These are phyloP conservation scores for Geotrypetes seraphini DNA, from an alignment of 2,797 vertebrate species.

Conservation along the genomic window DNA sequence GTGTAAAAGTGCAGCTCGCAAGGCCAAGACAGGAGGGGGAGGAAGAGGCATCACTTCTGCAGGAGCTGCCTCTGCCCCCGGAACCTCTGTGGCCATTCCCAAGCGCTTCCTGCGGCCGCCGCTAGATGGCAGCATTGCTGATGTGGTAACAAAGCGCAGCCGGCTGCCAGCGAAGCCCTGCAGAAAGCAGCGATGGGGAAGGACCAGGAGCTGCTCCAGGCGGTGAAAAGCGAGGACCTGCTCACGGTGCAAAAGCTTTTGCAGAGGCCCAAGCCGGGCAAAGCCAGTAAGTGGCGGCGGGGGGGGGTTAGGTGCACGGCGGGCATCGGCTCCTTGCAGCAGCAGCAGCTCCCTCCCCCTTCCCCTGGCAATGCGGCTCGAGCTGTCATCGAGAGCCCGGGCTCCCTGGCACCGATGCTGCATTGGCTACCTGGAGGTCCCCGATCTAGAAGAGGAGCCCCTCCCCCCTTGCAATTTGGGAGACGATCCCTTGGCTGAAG, in stretches of 20 bases:
- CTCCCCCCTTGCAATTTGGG: no score
- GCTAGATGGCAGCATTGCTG: not conserved
- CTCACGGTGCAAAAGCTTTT: conserved; percentile 91
- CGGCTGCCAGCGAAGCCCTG: no score
- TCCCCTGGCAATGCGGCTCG: not conserved
- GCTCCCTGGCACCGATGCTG: not conserved
- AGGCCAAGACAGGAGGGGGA: no score
- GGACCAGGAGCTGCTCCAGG: conserved; percentile 96
- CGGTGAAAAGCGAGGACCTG: conserved; percentile 94
- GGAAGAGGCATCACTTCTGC: no score
- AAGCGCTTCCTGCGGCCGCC: not conserved
- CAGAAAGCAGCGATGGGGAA: conserved; percentile 78
- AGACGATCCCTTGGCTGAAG: no score
- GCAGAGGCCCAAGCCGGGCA: conserved; percentile 89
- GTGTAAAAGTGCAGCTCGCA: no score
- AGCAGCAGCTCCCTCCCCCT: fast-evolving
- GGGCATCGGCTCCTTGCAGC: not conserved
- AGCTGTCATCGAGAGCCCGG: no score
- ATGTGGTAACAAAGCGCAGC: no score
- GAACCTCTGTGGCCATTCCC: no score
- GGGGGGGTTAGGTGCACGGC: not conserved
- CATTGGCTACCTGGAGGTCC: fast-evolving
- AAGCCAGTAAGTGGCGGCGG: conserved; percentile 80
- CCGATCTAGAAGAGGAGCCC: no score
- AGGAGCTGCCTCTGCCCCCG: no score